Percentiles rank a stretch among this genome's conserved stretches.
These are phyloP conservation scores for Turnix velox DNA, from an alignment of 2,113 vertebrate genomes.

Conservation along the genomic window DNA sequence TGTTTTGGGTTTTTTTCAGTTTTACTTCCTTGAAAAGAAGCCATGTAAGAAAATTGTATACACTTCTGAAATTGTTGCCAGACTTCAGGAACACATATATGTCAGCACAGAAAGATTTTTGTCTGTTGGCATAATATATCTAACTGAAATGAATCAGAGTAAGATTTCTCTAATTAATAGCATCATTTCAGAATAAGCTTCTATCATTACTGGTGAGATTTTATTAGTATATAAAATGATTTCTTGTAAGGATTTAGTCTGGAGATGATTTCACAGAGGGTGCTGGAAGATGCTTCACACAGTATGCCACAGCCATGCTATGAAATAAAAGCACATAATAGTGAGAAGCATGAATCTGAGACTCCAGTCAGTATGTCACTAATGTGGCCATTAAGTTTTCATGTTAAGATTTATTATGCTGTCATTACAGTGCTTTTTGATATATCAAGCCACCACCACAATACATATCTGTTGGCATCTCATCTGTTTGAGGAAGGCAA, in stretches of 20 bases:
- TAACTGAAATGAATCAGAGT: not conserved
- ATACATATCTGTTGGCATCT: constrained; percentile 72
- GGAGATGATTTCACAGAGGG: not conserved
- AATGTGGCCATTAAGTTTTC: constrained; percentile 71
- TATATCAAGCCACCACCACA: constrained; percentile 63
- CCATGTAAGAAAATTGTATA: not conserved
- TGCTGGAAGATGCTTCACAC: not conserved
- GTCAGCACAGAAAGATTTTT: not conserved
- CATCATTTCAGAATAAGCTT: not conserved
- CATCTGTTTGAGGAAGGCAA: constrained; percentile 73
- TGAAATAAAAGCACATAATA: not conserved
- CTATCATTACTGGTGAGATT: not conserved
- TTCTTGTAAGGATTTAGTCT: not conserved
- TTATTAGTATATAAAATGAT: not conserved
- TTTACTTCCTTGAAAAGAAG: not conserved
- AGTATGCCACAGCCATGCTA: not conserved
- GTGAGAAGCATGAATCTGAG: not conserved
- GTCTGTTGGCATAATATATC: not conserved
- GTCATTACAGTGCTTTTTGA: constrained; percentile 61
- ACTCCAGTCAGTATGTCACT: constrained; percentile 58
- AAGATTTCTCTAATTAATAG: not conserved
- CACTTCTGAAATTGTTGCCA: not conserved
- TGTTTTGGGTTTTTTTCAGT: not conserved
- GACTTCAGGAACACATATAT: not conserved
- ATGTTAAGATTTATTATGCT: constrained; percentile 69